Base-by-base conservation (phyloP, 2,113 vertebrate genomes). In the Micromys minutus region DNA sequence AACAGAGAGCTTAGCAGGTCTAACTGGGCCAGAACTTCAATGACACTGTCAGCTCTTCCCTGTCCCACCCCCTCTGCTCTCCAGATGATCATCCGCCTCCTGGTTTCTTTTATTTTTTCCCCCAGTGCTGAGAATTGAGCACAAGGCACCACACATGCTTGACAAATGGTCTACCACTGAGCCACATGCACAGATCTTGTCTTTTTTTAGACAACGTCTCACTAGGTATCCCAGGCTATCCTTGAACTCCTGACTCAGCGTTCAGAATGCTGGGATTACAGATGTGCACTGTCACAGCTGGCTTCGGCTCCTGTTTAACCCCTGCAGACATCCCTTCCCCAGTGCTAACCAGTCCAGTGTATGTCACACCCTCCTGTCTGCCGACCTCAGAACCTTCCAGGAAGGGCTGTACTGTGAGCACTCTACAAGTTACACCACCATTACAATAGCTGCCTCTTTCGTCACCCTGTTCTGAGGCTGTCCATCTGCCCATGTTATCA, bases 1-100 rank as follows among this genome's bases (percentile, higher is more conserved):
- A 67, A 65, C 34, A 5, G 67, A 69, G 93, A 93, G 34, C 80
- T 75, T 89, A 96, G 93, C 96, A 96, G 93, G 94, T 97, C 89
- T 96, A 76, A 96, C 93, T 86, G 87, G 97, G 93, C 74, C 80
- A 91, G 45, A 85, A 84, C 85, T 75, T 55, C 39, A 5, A 55
- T 95, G 93, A 93, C 93, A 96, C 79, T 39, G 57, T n/a, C 93
- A 84, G 79, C 81, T 90, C 71, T 88, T 67, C 80, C 85, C 76
- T 42, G 79, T 34, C 69, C 69, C 34, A 69, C 42, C 29, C 4
- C 36, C 31, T 57, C 59, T 90, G 42, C 71, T 71, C 59, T 92
- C 52, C 61, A 36, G 55, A 85, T 55, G 87, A 74, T 81, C 71
- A 90, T 55, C 47, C 65, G 90, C 67, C n/a, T 81, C 91, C 69